Evolutionary conservation across 2,888 invertebrate genomes (phyloP).

Genomic region (Reticulitermes lucifugus): DNA sequence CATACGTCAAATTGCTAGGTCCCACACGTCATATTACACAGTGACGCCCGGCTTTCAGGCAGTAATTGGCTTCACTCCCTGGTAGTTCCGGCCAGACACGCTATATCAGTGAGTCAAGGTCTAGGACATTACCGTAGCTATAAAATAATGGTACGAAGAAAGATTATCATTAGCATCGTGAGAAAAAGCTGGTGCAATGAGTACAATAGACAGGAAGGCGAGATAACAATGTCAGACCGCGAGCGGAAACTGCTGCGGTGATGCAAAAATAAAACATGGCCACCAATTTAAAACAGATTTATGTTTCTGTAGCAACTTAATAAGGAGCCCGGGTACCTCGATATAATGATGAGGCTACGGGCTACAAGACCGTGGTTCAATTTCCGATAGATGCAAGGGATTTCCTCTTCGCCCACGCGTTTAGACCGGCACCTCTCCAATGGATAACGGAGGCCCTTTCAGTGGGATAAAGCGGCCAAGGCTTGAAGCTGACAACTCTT

Average conservation of each 20-base stretch:
- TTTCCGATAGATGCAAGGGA: too few relatives aligned
- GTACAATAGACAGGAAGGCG: constrained; percentile 7
- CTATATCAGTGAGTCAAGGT: constrained; percentile 1
- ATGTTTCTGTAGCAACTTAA: neutral
- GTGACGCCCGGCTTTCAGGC: neutral
- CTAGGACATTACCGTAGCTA: constrained; percentile 9
- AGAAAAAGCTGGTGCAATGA: neutral
- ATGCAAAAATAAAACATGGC: constrained; percentile 9
- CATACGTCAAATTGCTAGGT: too few relatives aligned
- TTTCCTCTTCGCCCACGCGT: too few relatives aligned
- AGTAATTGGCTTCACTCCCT: neutral
- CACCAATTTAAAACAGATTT: neutral
- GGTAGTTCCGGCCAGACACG: neutral
- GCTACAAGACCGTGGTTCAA: too few relatives aligned
- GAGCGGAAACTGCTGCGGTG: neutral
- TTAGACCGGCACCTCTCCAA: too few relatives aligned
- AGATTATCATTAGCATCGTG: constrained; percentile 26
- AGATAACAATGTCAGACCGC: neutral
- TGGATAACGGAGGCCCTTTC: too few relatives aligned
- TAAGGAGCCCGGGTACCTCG: too few relatives aligned
- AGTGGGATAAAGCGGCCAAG: too few relatives aligned
- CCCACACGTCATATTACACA: too few relatives aligned
- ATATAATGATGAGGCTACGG: too few relatives aligned
- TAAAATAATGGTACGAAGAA: neutral
- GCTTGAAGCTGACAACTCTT: too few relatives aligned